Conservation (phyloP, 2,113 vertebrate species). For the Amphilophus citrinellus region DNA sequence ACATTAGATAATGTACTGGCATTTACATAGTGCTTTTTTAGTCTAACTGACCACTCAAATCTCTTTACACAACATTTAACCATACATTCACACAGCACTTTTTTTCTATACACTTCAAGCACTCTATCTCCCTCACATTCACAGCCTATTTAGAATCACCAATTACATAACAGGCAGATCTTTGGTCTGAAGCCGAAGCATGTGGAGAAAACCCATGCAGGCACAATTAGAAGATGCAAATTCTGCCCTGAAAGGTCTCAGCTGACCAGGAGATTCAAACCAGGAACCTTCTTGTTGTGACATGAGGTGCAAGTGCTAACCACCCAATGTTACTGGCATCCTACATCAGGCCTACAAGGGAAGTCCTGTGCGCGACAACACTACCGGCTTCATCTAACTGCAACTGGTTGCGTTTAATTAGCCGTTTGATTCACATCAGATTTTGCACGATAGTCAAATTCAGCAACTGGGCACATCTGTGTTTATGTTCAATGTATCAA, state of each 20-base stretch:
- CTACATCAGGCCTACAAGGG: neutral
- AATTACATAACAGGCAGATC: neutral
- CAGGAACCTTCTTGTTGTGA: neutral
- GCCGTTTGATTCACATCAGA: neutral
- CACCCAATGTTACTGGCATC: neutral
- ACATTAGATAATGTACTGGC: neutral
- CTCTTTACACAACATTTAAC: neutral
- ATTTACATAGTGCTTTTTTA: neutral
- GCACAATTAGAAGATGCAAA: neutral
- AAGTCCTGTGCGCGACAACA: neutral
- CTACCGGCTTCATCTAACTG: neutral
- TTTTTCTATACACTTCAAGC: neutral
- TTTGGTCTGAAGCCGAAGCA: neutral
- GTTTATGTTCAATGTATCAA: neutral
- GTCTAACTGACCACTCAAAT: neutral
- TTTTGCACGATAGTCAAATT: neutral
- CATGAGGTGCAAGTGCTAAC: neutral
- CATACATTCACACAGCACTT: neutral
- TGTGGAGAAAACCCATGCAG: neutral
- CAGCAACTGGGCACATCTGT: neutral
- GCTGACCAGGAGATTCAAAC: neutral
- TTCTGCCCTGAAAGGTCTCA: neutral
- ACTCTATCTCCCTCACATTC: neutral
- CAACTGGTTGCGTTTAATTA: neutral
- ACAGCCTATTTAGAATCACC: neutral